phyloP scores from a whole-genome alignment of 2,113 vertebrate species.

The Strix aluco region DNA sequence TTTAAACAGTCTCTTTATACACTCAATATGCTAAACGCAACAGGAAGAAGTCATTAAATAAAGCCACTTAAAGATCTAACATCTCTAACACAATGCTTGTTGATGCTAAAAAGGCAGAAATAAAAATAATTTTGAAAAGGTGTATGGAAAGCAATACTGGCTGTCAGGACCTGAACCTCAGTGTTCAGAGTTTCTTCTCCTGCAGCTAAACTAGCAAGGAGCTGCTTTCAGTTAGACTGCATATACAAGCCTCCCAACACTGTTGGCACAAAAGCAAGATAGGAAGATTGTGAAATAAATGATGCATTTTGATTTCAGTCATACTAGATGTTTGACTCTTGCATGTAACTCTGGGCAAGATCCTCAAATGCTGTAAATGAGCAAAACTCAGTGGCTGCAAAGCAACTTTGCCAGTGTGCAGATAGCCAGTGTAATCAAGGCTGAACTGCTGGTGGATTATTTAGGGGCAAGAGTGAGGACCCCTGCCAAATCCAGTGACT shows the following conservation, averaged over 20 bases:
- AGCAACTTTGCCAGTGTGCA: not conserved
- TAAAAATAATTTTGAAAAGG: not conserved
- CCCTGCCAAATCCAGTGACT: not conserved
- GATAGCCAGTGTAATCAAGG: not conserved
- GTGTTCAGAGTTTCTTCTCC: not conserved
- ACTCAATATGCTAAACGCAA: not conserved
- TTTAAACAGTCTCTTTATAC: not conserved
- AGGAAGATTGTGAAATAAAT: not conserved
- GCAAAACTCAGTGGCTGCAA: not conserved
- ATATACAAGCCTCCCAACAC: not conserved
- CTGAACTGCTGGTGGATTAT: not conserved
- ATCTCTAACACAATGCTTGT: not conserved
- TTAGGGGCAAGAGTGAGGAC: not conserved
- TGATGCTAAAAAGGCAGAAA: not conserved
- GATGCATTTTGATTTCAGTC: not conserved
- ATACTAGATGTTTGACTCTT: not conserved
- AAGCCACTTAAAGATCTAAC: not conserved
- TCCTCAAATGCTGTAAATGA: not conserved
- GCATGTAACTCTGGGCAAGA: not conserved
- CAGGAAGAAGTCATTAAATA: not conserved
- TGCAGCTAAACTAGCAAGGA: not conserved
- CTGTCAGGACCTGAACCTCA: not conserved
- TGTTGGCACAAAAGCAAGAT: not conserved
- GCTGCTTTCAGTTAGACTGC: not conserved
- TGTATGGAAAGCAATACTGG: not conserved